Base-by-base conservation (phyloP, 2,113 vertebrate species). In the Pygoscelis antarcticus region DNA sequence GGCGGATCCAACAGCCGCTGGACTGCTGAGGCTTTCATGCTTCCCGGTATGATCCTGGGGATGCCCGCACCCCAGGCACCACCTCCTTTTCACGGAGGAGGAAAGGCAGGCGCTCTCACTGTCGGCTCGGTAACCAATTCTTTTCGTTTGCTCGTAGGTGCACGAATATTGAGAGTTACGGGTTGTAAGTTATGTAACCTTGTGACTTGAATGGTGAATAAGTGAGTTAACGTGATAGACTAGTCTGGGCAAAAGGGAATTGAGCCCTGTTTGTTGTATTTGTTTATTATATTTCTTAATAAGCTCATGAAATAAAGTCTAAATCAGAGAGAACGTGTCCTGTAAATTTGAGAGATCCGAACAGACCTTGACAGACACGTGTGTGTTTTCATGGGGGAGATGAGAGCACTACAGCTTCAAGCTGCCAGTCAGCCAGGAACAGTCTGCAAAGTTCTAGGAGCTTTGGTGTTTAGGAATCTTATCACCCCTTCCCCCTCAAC, bases 41-140 rank as follows among this genome's bases (percentile, higher is more conserved):
- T 34, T 49, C 57, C 15, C 0, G 0, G 13, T 62, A 13, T 10
- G 22, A 46, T 16, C 26, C 4, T 52, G 55, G 17, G 38, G 32
- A 61, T 1, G 1, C 11, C 6, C 3, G 12, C 17, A 38, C 18
- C n/a, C n/a, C n/a, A n/a, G n/a, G n/a, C n/a, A n/a, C n/a, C n/a
- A n/a, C n/a, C n/a, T n/a, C n/a, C n/a, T n/a, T n/a, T n/a, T n/a
- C n/a, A n/a, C n/a, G n/a, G 21, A 51, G 46, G 4, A 44, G 30
- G 36, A 87, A 32, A 10, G 16, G 42, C 57, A 13, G 47, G 27
- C 13, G 13, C 9, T 29, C 15, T 64, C 20, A 30, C 29, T 1
- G 0, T 62, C 0, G 1, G 11, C 29, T 64, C 32, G 49, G 30
- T 30, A 78, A 64, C 25, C 20, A 40, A 14, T 47, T 38, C 1